phyloP scores from a whole-genome alignment of 2,888 invertebrate genomes.

The Philereme transversata region DNA sequence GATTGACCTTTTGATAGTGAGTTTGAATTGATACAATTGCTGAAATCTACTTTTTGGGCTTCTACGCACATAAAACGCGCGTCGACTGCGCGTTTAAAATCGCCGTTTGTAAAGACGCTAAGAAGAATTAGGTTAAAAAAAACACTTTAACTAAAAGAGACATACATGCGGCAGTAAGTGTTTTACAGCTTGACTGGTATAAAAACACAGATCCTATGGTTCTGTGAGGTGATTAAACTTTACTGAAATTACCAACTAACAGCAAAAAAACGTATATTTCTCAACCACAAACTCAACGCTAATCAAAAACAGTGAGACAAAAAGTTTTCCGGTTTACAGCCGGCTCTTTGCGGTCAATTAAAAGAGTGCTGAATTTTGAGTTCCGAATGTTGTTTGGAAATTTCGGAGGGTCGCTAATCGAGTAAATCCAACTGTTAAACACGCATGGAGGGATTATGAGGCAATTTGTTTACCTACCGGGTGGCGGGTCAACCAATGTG shows the following conservation, averaged over 20 bases:
- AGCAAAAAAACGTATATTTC: too few species aligned
- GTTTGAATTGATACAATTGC: neutral
- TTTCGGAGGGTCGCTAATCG: conserved; percentile 54
- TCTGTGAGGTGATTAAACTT: too few species aligned
- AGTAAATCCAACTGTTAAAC: conserved; percentile 65
- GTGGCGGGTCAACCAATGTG: conserved; percentile 23
- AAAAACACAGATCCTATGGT: too few species aligned
- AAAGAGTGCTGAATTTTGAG: conserved; percentile 54
- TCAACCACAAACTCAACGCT: neutral
- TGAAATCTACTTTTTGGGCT: too few species aligned
- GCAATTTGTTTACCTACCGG: conserved; percentile 53
- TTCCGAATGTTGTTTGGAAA: conserved; percentile 48
- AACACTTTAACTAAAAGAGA: too few species aligned
- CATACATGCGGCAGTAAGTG: too few species aligned
- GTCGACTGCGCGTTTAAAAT: too few species aligned
- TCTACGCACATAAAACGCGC: neutral
- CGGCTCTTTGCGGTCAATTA: conserved; percentile 56
- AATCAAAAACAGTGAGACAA: conserved; percentile 2
- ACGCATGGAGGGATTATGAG: conserved; percentile 63
- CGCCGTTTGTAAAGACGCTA: too few species aligned
- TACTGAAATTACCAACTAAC: too few species aligned
- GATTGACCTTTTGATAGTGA: neutral
- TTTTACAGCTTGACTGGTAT: too few species aligned
- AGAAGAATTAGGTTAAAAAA: too few species aligned
- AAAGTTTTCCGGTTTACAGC: conserved; percentile 36